phyloP scores from a whole-genome alignment of 2,888 invertebrate species.

The Melinaea marsaeus region DNA sequence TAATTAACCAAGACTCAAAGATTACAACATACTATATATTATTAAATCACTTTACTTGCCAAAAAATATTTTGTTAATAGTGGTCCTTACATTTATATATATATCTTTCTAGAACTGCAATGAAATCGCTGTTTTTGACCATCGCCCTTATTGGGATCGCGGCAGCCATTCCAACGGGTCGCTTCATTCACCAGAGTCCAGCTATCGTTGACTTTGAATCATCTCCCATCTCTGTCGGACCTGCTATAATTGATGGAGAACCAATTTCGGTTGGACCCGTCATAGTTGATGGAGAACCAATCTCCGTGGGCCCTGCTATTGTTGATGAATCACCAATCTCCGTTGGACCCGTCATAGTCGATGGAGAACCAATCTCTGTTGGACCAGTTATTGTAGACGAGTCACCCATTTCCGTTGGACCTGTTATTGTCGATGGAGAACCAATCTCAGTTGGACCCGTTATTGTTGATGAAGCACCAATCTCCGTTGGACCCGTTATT shows the following conservation, averaged over 20 bases:
- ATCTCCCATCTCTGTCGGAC: slow-evolving; percentile 16
- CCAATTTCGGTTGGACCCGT: slow-evolving; percentile 17
- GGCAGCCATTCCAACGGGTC: neutral
- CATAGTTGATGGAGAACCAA: slow-evolving; percentile 15
- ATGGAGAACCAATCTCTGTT: slow-evolving; percentile 18
- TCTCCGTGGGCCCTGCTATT: slow-evolving; percentile 17
- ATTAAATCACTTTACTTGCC: too few species aligned
- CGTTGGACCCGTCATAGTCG: slow-evolving; percentile 11
- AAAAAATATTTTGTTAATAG: too few species aligned
- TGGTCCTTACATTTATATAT: too few species aligned
- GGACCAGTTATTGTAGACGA: slow-evolving; percentile 29
- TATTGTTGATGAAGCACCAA: neutral
- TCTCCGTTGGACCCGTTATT: slow-evolving; percentile 2
- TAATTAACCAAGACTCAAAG: too few species aligned
- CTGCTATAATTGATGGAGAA: slow-evolving; percentile 19
- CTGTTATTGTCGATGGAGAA: slow-evolving; percentile 16
- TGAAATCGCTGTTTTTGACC: neutral
- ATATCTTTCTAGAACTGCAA: neutral
- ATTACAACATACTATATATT: too few species aligned
- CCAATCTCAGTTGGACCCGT: slow-evolving; percentile 15
- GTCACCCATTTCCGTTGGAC: slow-evolving; percentile 24
- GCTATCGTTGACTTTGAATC: slow-evolving; percentile 18
- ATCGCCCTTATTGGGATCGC: slow-evolving; percentile 1
- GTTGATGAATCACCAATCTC: slow-evolving; percentile 20
- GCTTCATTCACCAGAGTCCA: slow-evolving; percentile 13